Evolutionary conservation across 2,113 vertebrate species (phyloP).

Genomic region (Atherinomorus stipes): DNA sequence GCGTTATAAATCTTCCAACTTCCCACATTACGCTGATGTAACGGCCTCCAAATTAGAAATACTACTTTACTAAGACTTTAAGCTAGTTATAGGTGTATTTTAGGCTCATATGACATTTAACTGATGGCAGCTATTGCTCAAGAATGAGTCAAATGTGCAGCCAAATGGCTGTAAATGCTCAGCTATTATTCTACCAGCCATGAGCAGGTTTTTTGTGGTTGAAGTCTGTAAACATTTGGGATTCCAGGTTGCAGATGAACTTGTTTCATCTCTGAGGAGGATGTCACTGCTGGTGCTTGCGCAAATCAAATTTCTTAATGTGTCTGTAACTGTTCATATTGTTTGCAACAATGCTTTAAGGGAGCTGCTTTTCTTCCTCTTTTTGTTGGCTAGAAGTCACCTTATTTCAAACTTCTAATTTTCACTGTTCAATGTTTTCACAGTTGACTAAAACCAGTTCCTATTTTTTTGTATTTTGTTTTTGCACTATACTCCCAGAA

Average conservation of each 20-base stretch:
- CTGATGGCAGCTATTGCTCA: no score
- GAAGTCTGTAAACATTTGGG: no score
- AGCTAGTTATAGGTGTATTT: no score
- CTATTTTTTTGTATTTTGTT: no score
- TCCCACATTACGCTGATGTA: neutral
- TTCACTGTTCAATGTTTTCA: neutral
- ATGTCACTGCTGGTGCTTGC: constrained; percentile 17
- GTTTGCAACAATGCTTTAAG: constrained; percentile 2
- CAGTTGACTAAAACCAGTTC: neutral
- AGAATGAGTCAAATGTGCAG: no score
- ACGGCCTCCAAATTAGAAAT: no score
- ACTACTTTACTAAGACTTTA: no score
- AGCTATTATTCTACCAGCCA: neutral
- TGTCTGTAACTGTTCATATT: constrained; percentile 24
- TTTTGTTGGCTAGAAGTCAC: constrained; percentile 20
- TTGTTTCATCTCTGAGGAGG: neutral
- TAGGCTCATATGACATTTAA: no score
- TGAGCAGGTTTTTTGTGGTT: no score
- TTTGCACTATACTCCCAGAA: no score
- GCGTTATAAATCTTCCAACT: neutral
- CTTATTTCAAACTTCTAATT: constrained; percentile 18
- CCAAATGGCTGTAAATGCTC: neutral
- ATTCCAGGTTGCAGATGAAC: neutral
- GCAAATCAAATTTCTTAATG: constrained; percentile 37
- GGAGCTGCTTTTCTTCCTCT: constrained; percentile 49